These are phyloP conservation scores for Cheilosia vulpina DNA, from an alignment of 2,888 invertebrate species.

Conservation along the genomic window DNA sequence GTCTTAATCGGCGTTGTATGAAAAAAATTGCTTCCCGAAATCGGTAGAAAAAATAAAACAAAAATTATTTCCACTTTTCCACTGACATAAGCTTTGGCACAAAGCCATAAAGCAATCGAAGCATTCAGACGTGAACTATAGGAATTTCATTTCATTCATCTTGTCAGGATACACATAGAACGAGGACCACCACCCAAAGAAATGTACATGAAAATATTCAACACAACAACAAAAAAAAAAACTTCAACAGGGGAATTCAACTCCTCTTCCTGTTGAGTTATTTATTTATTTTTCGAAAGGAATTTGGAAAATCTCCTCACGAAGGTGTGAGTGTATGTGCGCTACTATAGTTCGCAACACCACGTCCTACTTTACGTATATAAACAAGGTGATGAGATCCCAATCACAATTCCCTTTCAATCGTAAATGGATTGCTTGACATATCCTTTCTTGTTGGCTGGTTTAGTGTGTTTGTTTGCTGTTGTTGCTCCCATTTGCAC, in stretches of 20 bases:
- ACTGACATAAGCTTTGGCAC: slow-evolving; percentile 63
- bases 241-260: slow-evolving; percentile 22
- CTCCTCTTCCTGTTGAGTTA: slow-evolving; percentile 43
- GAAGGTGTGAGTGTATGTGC: slow-evolving; percentile 22
- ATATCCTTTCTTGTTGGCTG: slow-evolving; percentile 36
- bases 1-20: slow-evolving; percentile 28
- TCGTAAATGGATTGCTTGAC: slow-evolving; percentile 64
- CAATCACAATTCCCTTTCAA: slow-evolving; percentile 64
- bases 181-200: slow-evolving; percentile 10
- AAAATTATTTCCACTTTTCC: slow-evolving; percentile 36
- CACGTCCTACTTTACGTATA: not conserved
- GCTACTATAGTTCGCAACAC: not conserved
- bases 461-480: slow-evolving; percentile 48
- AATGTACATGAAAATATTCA: slow-evolving; percentile 30
- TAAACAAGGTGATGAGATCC: slow-evolving; percentile 61
- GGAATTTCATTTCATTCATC: slow-evolving; percentile 71
- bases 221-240: not conserved
- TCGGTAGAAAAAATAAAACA: slow-evolving; percentile 24
- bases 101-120: slow-evolving; percentile 74
- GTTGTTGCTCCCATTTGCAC: slow-evolving; percentile 50
- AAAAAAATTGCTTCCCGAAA: slow-evolving; percentile 56
- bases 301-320: slow-evolving; percentile 55
- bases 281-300: slow-evolving; percentile 46
- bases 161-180: slow-evolving; percentile 55
- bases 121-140: slow-evolving; percentile 74